Conservation (phyloP, 2,113 vertebrate genomes). For the Toxotes chatareus region DNA sequence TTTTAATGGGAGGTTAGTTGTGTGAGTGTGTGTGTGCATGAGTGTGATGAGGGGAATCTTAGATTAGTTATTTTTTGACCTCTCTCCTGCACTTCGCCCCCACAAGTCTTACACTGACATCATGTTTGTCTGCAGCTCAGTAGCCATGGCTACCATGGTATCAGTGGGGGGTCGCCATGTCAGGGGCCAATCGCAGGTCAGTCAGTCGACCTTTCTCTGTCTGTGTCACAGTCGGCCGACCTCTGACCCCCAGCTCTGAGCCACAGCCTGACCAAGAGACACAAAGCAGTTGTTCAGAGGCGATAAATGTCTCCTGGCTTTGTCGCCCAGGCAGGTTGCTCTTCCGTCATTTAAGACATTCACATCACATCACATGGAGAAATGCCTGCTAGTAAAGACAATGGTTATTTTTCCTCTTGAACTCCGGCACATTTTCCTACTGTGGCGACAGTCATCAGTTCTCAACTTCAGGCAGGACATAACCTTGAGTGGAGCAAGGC, state of each 20-base stretch:
- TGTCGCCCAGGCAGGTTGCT: conserved; percentile 52
- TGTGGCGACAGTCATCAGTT: conserved; percentile 68
- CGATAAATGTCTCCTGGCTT: conserved; percentile 62
- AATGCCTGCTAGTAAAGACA: conserved; percentile 50
- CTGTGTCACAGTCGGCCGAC: conserved; percentile 67
- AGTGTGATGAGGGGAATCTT: conserved; percentile 37
- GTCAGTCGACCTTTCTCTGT: conserved; percentile 69
- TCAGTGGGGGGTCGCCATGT: conserved; percentile 52
- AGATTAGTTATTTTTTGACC: conserved; percentile 61
- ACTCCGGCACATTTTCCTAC: conserved; percentile 40
- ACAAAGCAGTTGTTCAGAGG: conserved; percentile 51
- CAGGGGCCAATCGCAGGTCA: conserved; percentile 74
- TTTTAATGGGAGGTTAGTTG: conserved; percentile 17
- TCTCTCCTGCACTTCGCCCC: conserved; percentile 32
- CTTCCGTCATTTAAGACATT: conserved; percentile 71
- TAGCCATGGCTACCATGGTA: conserved; percentile 66
- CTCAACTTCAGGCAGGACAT: conserved; percentile 73
- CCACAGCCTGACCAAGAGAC: conserved; percentile 30
- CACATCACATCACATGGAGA: conserved; percentile 46
- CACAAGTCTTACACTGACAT: conserved; percentile 55
- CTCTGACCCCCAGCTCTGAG: conserved; percentile 63
- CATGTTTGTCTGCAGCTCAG: conserved; percentile 75
- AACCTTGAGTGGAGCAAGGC: conserved; percentile 77
- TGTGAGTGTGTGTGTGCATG: conserved; percentile 31
- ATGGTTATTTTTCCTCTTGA: conserved; percentile 62